phyloP scores from a whole-genome alignment of 2,113 vertebrate genomes.

The Erythrolamprus reginae region DNA sequence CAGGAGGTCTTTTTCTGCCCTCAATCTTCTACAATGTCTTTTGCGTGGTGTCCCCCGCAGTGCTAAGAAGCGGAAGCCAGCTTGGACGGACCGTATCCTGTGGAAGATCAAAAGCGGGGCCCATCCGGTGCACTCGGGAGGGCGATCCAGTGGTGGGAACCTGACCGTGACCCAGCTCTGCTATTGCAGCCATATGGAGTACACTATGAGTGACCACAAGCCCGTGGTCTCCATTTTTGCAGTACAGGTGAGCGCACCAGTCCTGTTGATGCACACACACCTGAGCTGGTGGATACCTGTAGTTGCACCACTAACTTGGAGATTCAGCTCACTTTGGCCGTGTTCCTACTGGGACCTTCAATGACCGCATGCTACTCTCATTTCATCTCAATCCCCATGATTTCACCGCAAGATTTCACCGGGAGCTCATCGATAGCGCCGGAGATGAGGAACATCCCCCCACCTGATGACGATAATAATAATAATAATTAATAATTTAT shows the following conservation, averaged over 20 bases:
- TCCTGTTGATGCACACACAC: not conserved
- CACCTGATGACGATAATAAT: too few species aligned
- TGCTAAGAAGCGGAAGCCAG: constrained; percentile 93
- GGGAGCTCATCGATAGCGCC: too few species aligned
- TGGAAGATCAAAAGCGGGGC: constrained; percentile 86
- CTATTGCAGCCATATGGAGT: constrained; percentile 95
- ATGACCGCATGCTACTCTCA: not conserved
- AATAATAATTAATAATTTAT: too few species aligned
- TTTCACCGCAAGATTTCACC: too few species aligned
- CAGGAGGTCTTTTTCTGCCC: too few species aligned
- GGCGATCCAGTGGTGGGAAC: constrained; percentile 67
- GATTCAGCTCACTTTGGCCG: not conserved
- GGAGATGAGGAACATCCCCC: too few species aligned
- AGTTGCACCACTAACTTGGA: too few species aligned
- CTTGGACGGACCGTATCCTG: constrained; percentile 96
- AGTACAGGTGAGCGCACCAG: constrained; percentile 75
- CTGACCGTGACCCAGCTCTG: constrained; percentile 82
- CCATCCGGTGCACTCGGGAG: constrained; percentile 68
- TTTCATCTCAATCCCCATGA: too few species aligned
- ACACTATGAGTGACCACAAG: constrained; percentile 92
- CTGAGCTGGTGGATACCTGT: not conserved
- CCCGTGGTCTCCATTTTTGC: constrained; percentile 88
- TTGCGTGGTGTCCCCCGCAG: constrained; percentile 62
- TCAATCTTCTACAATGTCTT: too few species aligned
- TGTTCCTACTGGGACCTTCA: not conserved